Evolutionary conservation across 2,888 invertebrate species (phyloP), one percentile per base, ranked within the genome.

Genomic region (Helicoverpa assulta): DNA sequence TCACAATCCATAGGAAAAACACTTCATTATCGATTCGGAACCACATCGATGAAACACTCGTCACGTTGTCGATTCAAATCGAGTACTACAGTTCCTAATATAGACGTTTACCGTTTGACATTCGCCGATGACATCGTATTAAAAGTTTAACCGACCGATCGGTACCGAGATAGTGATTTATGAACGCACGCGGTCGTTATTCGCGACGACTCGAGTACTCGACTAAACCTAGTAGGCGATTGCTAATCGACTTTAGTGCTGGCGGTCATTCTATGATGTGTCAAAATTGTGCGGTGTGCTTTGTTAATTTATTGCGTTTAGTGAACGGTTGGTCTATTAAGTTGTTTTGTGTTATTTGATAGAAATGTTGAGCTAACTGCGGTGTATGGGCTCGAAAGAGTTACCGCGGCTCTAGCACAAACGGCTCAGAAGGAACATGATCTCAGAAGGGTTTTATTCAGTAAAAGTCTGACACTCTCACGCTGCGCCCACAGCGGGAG

Each of bases 111-210:
- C 54, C 84, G 82, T 84, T 85, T 81, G 83, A 85, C 86, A 86
- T 87, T 85, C 82, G 74, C 74, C 80, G 83, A 78, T 82, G 80
- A 84, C 77, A 84, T 76, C 80, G 79, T 84, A 86, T 85, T 85
- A 84, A 82, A 81, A 81, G 80, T 79, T 81, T 82, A 83, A 85
- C 76, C 80, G 81, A 65, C 69, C 68, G 81, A 85, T 83, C 78
- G 77, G 60, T 75, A 77, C 68, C 70, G 8, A 69, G 73, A 82
- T 72, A 76, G 69, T 80, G 83, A 81, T 83, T 83, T 83, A 80
- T 79, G 82, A 60, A 65, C 71, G 68, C 73, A 67, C 74, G 76
- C 71, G 76, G 71, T 81, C 70, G 76, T 79, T 79, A 83, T 74
- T 79, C 67, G 79, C 62, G 62, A 64, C 69, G 59, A 69, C 65